Evolutionary conservation across 2,888 invertebrate genomes (phyloP).

Genomic region (Lasioglossum leucozonium): DNA sequence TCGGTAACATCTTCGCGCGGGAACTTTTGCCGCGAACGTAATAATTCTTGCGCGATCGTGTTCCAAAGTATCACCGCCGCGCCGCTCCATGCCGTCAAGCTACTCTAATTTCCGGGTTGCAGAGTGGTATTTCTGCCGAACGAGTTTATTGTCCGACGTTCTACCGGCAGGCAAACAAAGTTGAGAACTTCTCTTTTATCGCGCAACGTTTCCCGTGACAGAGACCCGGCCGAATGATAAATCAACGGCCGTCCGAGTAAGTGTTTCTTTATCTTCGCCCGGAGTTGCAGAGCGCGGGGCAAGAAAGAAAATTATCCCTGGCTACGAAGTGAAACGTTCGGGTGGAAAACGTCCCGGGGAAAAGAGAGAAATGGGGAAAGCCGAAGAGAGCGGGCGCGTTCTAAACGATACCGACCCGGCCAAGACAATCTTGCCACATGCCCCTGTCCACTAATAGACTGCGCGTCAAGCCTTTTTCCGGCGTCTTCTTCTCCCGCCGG

Average conservation of each 20-base stretch:
- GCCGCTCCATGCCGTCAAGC: no score
- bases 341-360: slow-evolving; percentile 38
- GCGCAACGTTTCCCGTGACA: slow-evolving; percentile 29
- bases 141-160: not conserved
- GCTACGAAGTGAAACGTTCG: slow-evolving; percentile 58
- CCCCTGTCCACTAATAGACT: slow-evolving; percentile 71
- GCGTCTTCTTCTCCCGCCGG: slow-evolving; percentile 25
- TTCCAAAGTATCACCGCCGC: not conserved
- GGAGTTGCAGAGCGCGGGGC: slow-evolving; percentile 12
- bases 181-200: slow-evolving; percentile 53
- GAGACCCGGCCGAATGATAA: slow-evolving; percentile 54
- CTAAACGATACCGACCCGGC: slow-evolving; percentile 50
- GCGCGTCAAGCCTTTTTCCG: slow-evolving; percentile 70
- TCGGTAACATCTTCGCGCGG: not conserved
- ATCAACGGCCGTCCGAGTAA: slow-evolving; percentile 52
- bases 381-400: slow-evolving; percentile 54
- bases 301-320: slow-evolving; percentile 62
- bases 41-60: not conserved
- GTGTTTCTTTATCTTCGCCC: slow-evolving; percentile 57
- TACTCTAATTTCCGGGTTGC: not conserved
- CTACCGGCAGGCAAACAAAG: slow-evolving; percentile 27
- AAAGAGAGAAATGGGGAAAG: slow-evolving; percentile 61
- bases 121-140: slow-evolving; percentile 1
- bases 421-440: slow-evolving; percentile 73
- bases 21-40: not conserved